Evolutionary conservation across 2,888 invertebrate genomes (phyloP).

Genomic region (Volucella zonaria): DNA sequence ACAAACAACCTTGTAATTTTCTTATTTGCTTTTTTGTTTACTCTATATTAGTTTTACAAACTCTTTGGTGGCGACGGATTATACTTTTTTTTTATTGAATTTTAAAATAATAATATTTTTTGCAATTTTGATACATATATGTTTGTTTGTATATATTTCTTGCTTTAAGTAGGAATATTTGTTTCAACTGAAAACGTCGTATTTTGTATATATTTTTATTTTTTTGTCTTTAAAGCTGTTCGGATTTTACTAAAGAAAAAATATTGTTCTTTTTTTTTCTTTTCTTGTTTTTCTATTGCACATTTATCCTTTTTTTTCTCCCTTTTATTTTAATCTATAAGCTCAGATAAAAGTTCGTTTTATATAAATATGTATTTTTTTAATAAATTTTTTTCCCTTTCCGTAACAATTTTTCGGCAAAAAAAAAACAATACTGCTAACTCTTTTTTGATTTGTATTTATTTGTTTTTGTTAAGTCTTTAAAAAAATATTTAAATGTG

Average conservation of each 20-base stretch:
- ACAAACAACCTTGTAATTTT: conserved; percentile 63
- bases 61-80: conserved; percentile 74
- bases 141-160: conserved; percentile 17
- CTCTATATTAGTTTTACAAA: conserved; percentile 60
- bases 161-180: conserved; percentile 67
- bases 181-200: conserved; percentile 68
- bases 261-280: conserved; percentile 22
- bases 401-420: conserved; percentile 49
- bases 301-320: conserved; percentile 66
- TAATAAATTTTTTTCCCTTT: not conserved
- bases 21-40: conserved; percentile 30
- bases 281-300: conserved; percentile 62
- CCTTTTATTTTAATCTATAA: conserved; percentile 58
- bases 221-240: conserved; percentile 66
- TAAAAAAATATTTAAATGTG: conserved; percentile 45
- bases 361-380: not conserved
- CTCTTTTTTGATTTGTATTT: conserved; percentile 22
- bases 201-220: conserved; percentile 46
- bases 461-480: conserved; percentile 11
- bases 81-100: conserved; percentile 40
- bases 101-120: conserved; percentile 18
- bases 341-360: conserved; percentile 59
- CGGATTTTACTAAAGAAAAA: conserved; percentile 41
- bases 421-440: conserved; percentile 54
- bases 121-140: conserved; percentile 52